phyloP scores from a whole-genome alignment of 1,140 invertebrate species.

The Procambarus clarkii region DNA sequence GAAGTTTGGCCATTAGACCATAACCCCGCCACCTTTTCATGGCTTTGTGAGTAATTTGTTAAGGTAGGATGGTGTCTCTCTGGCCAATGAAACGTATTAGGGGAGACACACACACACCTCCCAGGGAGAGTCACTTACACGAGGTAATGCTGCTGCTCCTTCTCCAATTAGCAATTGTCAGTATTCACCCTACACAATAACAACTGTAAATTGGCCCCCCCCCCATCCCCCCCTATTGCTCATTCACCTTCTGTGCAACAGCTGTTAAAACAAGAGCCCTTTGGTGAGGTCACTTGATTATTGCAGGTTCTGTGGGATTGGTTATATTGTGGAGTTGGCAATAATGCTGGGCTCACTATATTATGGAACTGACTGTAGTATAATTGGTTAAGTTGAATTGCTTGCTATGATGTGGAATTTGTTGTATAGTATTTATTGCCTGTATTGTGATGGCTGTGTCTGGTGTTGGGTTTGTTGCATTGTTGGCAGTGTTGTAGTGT shows the following conservation, averaged over 20 bases:
- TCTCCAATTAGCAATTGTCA: neutral
- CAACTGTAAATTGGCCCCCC: neutral
- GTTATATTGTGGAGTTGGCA: neutral
- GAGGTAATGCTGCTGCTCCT: neutral
- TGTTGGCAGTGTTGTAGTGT: no score
- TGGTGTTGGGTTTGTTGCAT: no score
- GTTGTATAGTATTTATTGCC: no score
- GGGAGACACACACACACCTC: neutral
- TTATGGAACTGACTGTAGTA: no score
- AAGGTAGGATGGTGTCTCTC: neutral
- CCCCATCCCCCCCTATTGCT: neutral
- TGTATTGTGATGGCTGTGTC: no score
- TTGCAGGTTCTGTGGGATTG: neutral
- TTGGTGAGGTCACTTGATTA: neutral
- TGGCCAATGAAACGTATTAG: no score
- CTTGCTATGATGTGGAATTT: no score
- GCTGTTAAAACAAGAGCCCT: neutral
- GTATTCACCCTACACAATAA: no score
- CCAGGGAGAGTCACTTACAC: neutral
- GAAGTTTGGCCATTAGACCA: no score
- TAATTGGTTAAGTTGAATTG: no score
- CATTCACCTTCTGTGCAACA: neutral
- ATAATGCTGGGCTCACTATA: neutral
- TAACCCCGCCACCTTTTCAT: neutral
- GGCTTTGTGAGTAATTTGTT: neutral